phyloP scores from a whole-genome alignment of 2,888 invertebrate species.

The Plebejus melissa region DNA sequence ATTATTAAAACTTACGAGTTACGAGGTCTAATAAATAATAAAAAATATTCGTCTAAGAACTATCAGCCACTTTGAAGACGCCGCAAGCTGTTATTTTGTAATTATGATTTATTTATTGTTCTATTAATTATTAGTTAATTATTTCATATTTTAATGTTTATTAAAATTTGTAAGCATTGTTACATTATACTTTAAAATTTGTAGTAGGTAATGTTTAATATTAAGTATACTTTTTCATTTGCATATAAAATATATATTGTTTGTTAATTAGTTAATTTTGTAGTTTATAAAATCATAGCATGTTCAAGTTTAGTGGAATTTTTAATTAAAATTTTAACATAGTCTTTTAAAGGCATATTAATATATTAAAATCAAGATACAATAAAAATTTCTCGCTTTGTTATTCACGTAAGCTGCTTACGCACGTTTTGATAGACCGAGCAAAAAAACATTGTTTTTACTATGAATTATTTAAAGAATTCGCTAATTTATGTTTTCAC shows the following conservation, averaged over 20 bases:
- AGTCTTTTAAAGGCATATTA: neutral
- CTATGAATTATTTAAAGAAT: neutral
- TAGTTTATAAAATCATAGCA: conserved; percentile 23
- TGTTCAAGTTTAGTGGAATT: conserved; percentile 8
- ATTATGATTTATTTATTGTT: conserved; percentile 19
- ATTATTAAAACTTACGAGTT: neutral
- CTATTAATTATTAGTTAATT: conserved; percentile 10
- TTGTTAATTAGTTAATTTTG: conserved; percentile 1
- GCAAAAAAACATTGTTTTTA: neutral
- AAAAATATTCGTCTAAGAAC: neutral
- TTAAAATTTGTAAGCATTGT: conserved; percentile 16
- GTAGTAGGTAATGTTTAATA: neutral
- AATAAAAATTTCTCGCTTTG: neutral
- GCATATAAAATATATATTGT: conserved; percentile 22
- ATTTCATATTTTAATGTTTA: conserved; percentile 18
- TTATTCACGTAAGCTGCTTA: neutral
- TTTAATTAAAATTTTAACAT: conserved; percentile 25
- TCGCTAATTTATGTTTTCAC: neutral
- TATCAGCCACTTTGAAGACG: conserved; percentile 6
- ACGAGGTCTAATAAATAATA: conserved; percentile 2
- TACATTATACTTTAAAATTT: conserved; percentile 18
- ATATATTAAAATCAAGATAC: neutral
- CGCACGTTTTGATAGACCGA: neutral
- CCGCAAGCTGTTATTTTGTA: neutral
- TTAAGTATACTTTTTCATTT: conserved; percentile 13